A percentile compares a stretch with the other conserved stretches of the same genome.
Evolutionary conservation across 2,888 invertebrate species (phyloP).

Genomic region (Neoaliturus tenellus): DNA sequence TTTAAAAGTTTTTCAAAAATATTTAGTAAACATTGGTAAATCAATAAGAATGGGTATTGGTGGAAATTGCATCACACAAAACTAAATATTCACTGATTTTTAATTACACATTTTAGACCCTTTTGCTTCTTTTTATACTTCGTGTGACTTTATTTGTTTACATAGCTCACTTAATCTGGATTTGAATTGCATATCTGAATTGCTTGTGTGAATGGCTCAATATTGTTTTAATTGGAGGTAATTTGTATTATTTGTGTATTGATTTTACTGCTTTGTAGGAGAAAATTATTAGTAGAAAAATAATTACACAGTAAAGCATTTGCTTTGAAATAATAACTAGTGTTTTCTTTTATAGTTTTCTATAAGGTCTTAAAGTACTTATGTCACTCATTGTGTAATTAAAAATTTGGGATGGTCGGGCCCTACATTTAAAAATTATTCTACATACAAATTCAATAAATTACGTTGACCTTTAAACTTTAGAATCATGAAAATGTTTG

Average conservation of each 20-base stretch:
- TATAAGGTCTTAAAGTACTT: background rate
- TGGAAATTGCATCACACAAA: too few relatives aligned
- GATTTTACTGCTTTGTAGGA: background rate
- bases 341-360: background rate
- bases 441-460: background rate
- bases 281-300: background rate
- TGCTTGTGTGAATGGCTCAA: background rate
- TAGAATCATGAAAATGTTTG: background rate
- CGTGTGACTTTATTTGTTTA: too few relatives aligned
- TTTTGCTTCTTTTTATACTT: too few relatives aligned
- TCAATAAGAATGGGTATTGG: too few relatives aligned
- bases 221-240: background rate
- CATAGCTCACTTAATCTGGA: background rate
- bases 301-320: background rate
- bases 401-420: background rate
- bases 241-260: background rate
- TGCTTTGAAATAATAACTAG: background rate
- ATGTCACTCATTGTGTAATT: background rate
- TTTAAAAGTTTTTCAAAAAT: too few relatives aligned
- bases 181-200: background rate
- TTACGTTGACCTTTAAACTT: background rate
- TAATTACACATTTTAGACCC: too few relatives aligned
- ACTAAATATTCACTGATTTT: too few relatives aligned
- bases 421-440: background rate
- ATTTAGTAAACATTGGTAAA: too few relatives aligned